A percentile compares a stretch with the other conserved stretches of the same genome.
Conservation (phyloP, 92 coral and sea anemone species). For the Chrysogorgia sp. region DNA sequence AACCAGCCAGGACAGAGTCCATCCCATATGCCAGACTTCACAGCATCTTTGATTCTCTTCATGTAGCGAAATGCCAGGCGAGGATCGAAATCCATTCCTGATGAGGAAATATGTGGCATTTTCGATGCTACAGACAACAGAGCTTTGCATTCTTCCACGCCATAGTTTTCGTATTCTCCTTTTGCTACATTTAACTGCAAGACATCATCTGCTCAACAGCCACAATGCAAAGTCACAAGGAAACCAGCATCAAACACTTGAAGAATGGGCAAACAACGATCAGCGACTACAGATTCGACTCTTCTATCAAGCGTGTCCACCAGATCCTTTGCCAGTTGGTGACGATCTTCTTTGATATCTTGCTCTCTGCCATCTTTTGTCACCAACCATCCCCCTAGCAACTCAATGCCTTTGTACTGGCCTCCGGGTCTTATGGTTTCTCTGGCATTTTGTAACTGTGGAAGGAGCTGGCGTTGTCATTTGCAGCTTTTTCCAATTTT, state of each 20-base stretch:
- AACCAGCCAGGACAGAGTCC: slow-evolving; percentile 32
- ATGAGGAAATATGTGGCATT: slow-evolving; percentile 48
- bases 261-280: slow-evolving; percentile 33
- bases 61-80: slow-evolving; percentile 50
- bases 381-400: slow-evolving; percentile 46
- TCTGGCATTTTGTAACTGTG: no score
- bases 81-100: slow-evolving; percentile 54
- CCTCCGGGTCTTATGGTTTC: no score
- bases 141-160: slow-evolving; percentile 46
- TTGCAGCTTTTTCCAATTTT: slow-evolving; percentile 41
- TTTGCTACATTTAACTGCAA: slow-evolving; percentile 32
- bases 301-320: slow-evolving; percentile 29
- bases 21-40: slow-evolving; percentile 39
- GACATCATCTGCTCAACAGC: slow-evolving; percentile 42
- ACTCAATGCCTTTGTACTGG: no score
- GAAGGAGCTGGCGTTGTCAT: no score
- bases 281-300: slow-evolving; percentile 25
- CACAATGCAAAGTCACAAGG: slow-evolving; percentile 49
- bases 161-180: slow-evolving; percentile 51
- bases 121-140: slow-evolving; percentile 44
- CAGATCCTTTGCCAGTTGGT: slow-evolving; percentile 42
- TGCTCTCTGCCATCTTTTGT: slow-evolving; percentile 43
- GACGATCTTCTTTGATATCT: slow-evolving; percentile 38
- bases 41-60: slow-evolving; percentile 48
- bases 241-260: slow-evolving; percentile 37